phyloP scores from a whole-genome alignment of 2,113 vertebrate species.

The Aphelocoma coerulescens region DNA sequence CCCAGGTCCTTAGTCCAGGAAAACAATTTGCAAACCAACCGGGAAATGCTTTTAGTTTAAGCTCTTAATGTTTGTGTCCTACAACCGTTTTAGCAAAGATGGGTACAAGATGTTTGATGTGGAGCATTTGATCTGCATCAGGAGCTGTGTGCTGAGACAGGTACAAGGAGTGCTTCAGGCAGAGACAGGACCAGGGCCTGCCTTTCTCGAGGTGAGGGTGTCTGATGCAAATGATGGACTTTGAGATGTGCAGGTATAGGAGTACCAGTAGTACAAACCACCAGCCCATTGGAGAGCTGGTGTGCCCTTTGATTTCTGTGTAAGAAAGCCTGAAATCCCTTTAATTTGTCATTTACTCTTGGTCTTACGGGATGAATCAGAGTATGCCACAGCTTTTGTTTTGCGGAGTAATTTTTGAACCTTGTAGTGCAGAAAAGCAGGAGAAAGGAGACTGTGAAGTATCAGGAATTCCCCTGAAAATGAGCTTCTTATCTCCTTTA shows the following conservation, averaged over 20 bases:
- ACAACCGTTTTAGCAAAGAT: not conserved
- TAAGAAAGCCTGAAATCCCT: not conserved
- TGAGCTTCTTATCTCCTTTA: not conserved
- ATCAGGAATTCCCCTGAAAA: slow-evolving; percentile 3
- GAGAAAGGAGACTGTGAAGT: not conserved
- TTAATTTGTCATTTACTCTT: not conserved
- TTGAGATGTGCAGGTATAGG: not conserved
- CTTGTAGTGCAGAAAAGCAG: not conserved
- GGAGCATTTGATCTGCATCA: accelerated
- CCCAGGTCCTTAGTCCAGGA: not conserved
- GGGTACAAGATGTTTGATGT: not conserved
- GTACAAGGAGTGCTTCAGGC: accelerated
- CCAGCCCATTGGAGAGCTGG: accelerated
- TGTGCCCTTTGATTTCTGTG: not conserved
- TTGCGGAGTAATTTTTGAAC: not conserved
- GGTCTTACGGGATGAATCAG: not conserved
- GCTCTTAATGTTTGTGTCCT: not conserved
- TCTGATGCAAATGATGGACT: not conserved
- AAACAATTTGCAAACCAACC: not conserved
- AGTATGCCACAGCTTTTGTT: not conserved
- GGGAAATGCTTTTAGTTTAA: not conserved
- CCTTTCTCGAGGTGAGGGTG: accelerated
- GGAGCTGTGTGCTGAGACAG: not conserved
- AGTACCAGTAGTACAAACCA: not conserved
- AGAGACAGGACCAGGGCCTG: not conserved